These are phyloP conservation scores for Helogale parvula DNA, from an alignment of 2,113 vertebrate genomes.

Conservation along the genomic window DNA sequence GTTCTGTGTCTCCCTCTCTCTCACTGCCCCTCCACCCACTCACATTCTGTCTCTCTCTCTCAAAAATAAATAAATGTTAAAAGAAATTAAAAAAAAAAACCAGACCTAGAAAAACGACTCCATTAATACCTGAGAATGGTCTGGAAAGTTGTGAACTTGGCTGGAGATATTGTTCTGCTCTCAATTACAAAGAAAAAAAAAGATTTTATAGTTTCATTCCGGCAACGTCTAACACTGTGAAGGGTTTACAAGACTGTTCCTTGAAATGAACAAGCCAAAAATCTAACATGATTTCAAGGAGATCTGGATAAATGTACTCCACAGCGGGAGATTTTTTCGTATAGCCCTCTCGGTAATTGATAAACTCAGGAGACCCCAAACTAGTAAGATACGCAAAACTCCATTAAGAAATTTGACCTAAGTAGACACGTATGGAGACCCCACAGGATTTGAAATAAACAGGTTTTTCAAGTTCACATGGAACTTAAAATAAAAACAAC, in stretches of 20 bases:
- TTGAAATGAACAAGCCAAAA: not conserved
- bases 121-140: not conserved
- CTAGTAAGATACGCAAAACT: not conserved
- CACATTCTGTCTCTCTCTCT: too few species aligned
- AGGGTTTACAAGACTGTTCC: not conserved
- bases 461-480: not conserved
- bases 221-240: not conserved
- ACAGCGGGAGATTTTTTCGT: not conserved
- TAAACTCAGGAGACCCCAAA: not conserved
- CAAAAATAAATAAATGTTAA: too few species aligned
- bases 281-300: not conserved
- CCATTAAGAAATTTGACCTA: not conserved
- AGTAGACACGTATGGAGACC: not conserved
- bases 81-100: too few species aligned
- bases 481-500: not conserved
- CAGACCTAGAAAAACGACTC: not conserved
- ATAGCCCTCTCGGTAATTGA: not conserved
- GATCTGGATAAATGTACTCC: not conserved
- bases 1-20: too few species aligned
- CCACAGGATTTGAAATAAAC: not conserved
- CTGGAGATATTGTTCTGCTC: not conserved
- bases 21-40: too few species aligned
- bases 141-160: not conserved
- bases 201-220: not conserved
- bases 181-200: not conserved